A percentile compares a stretch with the other conserved stretches of the same genome.
Conservation (phyloP, 2,888 invertebrate genomes). For the Tricholauxania praeusta region DNA sequence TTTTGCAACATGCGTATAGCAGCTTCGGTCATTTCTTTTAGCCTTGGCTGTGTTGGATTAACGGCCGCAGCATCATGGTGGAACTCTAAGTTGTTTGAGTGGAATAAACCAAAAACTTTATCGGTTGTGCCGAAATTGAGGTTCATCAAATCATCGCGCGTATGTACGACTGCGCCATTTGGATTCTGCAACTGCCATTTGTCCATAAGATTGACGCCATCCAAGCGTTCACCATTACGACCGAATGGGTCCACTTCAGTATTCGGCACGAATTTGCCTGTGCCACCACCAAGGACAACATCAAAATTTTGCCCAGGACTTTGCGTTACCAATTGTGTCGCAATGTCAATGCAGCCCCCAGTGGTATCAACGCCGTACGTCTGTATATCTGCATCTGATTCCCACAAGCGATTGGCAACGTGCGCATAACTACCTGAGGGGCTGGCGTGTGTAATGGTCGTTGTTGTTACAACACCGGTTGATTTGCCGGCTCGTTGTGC, state of each 20-base stretch:
- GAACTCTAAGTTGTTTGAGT: slow-evolving; percentile 70
- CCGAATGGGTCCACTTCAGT: slow-evolving; percentile 68
- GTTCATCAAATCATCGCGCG: slow-evolving; percentile 70
- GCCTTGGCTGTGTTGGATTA: slow-evolving; percentile 70
- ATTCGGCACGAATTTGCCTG: slow-evolving; percentile 75
- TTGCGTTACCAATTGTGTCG: slow-evolving; percentile 76
- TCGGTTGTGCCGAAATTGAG: slow-evolving; percentile 68
- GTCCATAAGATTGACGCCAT: slow-evolving; percentile 75
- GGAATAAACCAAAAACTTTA: slow-evolving; percentile 71
- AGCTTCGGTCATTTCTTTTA: slow-evolving; percentile 75
- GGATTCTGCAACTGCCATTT: slow-evolving; percentile 74
- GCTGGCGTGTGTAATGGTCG: slow-evolving; percentile 83
- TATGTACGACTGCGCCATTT: slow-evolving; percentile 72
- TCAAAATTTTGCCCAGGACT: slow-evolving; percentile 78
- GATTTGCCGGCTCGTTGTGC: slow-evolving; percentile 74
- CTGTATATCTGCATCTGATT: slow-evolving; percentile 73
- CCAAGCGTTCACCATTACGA: slow-evolving; percentile 71
- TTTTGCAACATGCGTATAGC: slow-evolving; percentile 74
- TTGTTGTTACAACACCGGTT: slow-evolving; percentile 80
- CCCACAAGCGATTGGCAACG: slow-evolving; percentile 78
- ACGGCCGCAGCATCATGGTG: slow-evolving; percentile 68
- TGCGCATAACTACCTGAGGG: slow-evolving; percentile 77
- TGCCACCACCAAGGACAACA: slow-evolving; percentile 83
- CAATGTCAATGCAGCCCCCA: slow-evolving; percentile 76
- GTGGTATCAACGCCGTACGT: slow-evolving; percentile 36